A percentile compares a stretch with the other conserved stretches of the same genome.
phyloP scores from a whole-genome alignment of 2,888 invertebrate species.

The Lasioglossum malachurum region DNA sequence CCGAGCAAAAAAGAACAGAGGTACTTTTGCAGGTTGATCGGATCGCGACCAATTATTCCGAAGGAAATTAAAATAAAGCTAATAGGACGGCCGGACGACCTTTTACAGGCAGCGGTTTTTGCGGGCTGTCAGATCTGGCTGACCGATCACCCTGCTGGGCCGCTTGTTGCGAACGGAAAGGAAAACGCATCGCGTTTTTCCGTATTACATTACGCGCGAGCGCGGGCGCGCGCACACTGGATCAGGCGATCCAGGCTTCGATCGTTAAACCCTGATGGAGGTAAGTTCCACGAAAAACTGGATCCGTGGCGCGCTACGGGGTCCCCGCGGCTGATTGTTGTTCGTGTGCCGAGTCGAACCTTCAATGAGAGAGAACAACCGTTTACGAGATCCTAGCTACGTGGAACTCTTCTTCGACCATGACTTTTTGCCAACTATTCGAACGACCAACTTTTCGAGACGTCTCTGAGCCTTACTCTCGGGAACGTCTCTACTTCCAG shows the following conservation, averaged over 20 bases:
- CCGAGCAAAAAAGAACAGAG: background rate
- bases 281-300: slow-evolving; percentile 67
- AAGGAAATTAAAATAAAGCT: slow-evolving; percentile 52
- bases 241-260: slow-evolving; percentile 22
- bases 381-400: slow-evolving; percentile 26
- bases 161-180: slow-evolving; percentile 45
- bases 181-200: slow-evolving; percentile 60
- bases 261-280: slow-evolving; percentile 66
- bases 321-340: slow-evolving; percentile 55
- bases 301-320: slow-evolving; percentile 57
- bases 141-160: slow-evolving; percentile 56
- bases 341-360: slow-evolving; percentile 42
- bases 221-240: background rate
- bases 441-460: slow-evolving; percentile 34
- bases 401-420: background rate
- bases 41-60: slow-evolving; percentile 46
- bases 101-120: slow-evolving; percentile 53
- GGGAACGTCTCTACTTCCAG: background rate
- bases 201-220: slow-evolving; percentile 2
- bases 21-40: slow-evolving; percentile 45
- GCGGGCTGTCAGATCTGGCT: slow-evolving; percentile 51
- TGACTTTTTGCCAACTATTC: slow-evolving; percentile 24
- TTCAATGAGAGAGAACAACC: slow-evolving; percentile 37
- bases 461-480: background rate
- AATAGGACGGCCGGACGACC: slow-evolving; percentile 37